Percentiles rank a stretch among this genome's conserved stretches.
phyloP scores from a whole-genome alignment of 1,140 invertebrate genomes.

The Teleogryllus occipitalis region DNA sequence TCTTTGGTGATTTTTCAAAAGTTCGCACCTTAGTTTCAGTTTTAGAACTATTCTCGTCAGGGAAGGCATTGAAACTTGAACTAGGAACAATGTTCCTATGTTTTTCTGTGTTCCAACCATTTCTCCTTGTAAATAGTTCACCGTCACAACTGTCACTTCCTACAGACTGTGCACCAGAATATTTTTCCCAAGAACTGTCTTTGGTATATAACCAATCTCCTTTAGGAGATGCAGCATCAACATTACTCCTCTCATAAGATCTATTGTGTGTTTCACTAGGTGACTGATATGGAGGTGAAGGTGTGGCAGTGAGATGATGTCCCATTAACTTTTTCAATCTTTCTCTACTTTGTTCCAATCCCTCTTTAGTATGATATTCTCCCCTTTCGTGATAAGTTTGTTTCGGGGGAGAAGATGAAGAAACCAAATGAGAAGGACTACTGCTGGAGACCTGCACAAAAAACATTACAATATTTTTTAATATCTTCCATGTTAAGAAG shows the following conservation, averaged over 20 bases:
- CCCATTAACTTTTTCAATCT: slow-evolving; percentile 11
- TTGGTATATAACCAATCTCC: background rate
- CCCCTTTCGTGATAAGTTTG: background rate
- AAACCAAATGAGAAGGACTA: background rate
- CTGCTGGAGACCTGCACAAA: background rate
- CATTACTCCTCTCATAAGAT: too few species aligned
- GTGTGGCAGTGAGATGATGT: background rate
- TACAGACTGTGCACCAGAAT: background rate
- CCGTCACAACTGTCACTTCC: background rate
- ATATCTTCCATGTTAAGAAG: background rate
- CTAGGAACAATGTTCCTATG: too few species aligned
- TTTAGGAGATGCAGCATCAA: background rate
- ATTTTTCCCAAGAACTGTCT: background rate
- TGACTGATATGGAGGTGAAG: background rate
- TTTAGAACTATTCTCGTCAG: too few species aligned
- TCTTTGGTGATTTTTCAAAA: too few species aligned
- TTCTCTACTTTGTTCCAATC: slow-evolving; percentile 8
- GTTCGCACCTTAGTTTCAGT: too few species aligned
- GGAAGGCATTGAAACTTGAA: too few species aligned
- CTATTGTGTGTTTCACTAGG: background rate
- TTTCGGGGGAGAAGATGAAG: background rate
- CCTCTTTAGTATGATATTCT: background rate
- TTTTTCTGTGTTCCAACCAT: too few species aligned
- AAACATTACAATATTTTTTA: background rate
- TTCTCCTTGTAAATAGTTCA: background rate